phyloP scores from a whole-genome alignment of 2,888 invertebrate species.

The Agrilus biguttatus region DNA sequence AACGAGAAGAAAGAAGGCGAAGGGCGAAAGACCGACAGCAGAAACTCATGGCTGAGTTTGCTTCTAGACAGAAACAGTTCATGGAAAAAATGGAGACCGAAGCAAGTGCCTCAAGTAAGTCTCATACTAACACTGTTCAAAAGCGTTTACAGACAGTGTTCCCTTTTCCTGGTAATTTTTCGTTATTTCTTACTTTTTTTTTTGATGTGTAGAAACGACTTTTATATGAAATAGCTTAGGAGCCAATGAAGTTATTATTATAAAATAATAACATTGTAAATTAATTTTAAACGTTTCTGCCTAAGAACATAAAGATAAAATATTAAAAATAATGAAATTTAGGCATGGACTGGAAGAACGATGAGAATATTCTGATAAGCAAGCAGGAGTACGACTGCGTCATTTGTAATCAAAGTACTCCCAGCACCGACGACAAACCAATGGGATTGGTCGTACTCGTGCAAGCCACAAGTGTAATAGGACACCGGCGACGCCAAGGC shows the following conservation, averaged over 20 bases:
- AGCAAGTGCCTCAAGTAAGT: conserved; percentile 19
- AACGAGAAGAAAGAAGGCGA: conserved; percentile 70
- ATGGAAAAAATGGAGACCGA: conserved; percentile 63
- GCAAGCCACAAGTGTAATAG: conserved; percentile 78
- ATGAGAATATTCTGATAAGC: conserved; percentile 37
- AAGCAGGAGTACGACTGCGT: conserved; percentile 82
- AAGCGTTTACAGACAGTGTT: neutral
- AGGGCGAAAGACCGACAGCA: conserved; percentile 81
- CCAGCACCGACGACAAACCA: conserved; percentile 68
- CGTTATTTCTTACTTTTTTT: too few relatives aligned
- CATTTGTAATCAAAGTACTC: conserved; percentile 83
- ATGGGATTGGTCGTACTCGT: conserved; percentile 83
- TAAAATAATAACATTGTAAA: neutral
- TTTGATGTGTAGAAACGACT: too few relatives aligned
- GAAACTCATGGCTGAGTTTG: conserved; percentile 87
- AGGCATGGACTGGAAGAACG: conserved; percentile 49
- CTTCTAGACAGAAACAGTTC: conserved; percentile 79
- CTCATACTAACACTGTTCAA: neutral
- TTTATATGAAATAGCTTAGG: too few relatives aligned
- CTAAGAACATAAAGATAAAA: neutral
- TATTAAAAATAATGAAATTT: conserved; percentile 15
- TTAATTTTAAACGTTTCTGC: neutral
- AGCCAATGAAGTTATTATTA: too few relatives aligned
- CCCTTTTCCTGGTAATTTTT: too few relatives aligned
- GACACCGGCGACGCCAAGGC: conserved; percentile 46